These are phyloP conservation scores for Zapornia atra DNA, from an alignment of 2,113 vertebrate genomes.

Conservation along the genomic window DNA sequence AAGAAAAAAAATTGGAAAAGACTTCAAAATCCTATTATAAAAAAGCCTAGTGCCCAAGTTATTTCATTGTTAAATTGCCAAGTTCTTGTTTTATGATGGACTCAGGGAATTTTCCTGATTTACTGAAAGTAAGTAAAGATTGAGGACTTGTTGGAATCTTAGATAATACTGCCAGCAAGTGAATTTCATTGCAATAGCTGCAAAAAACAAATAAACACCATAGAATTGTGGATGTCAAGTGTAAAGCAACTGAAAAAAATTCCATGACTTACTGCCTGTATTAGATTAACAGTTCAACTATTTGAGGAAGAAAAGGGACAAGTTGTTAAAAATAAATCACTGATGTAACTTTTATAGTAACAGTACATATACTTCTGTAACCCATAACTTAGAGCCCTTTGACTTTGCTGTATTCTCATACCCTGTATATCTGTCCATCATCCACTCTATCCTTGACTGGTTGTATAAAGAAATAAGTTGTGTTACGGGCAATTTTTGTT, in stretches of 20 bases:
- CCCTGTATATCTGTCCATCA: neutral
- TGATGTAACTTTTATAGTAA: conserved; percentile 12
- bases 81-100: neutral
- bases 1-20: neutral
- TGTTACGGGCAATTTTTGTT: neutral
- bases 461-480: neutral
- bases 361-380: neutral
- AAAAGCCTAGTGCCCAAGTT: neutral
- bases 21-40: neutral
- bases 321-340: conserved; percentile 24
- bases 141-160: neutral
- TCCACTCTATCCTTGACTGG: neutral
- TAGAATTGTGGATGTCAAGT: conserved; percentile 2
- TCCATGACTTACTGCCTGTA: neutral
- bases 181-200: neutral
- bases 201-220: neutral
- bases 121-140: conserved; percentile 6
- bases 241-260: neutral
- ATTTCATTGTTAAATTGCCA: neutral
- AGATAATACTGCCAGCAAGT: neutral
- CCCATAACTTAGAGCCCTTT: neutral
- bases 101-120: neutral
- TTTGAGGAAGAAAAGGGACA: neutral
- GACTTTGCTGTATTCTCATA: neutral
- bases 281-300: conserved; percentile 25